Conservation (phyloP, 2,888 invertebrate genomes). For the Ophion costatus region DNA sequence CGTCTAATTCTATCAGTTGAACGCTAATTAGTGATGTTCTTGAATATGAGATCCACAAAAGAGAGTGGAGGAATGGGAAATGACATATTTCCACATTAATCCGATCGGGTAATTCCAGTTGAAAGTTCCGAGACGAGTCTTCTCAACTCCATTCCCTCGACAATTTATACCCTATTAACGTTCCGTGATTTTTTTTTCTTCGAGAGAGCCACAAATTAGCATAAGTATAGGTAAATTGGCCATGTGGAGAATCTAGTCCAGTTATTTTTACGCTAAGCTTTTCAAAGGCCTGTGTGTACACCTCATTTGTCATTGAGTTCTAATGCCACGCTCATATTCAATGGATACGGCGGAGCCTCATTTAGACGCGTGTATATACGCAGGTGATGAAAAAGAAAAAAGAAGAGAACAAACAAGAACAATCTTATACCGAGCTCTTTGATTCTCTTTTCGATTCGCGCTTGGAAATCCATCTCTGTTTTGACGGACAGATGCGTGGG, state of each 20-base stretch:
- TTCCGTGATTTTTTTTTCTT: slow-evolving; percentile 11
- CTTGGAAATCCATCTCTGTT: slow-evolving; percentile 38
- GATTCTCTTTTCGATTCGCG: neutral
- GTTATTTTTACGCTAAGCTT: slow-evolving; percentile 38
- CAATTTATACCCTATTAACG: neutral
- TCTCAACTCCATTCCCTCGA: neutral
- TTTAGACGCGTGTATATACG: neutral
- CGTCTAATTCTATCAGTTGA: no score
- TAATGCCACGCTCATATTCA: slow-evolving; percentile 22
- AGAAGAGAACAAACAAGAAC: slow-evolving; percentile 9
- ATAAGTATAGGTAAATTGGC: slow-evolving; percentile 57
- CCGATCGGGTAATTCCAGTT: slow-evolving; percentile 3
- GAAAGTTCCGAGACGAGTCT: neutral
- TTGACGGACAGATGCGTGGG: slow-evolving; percentile 62
- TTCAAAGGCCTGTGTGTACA: slow-evolving; percentile 14
- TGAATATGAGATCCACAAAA: neutral
- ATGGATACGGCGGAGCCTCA: slow-evolving; percentile 5
- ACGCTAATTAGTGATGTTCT: no score
- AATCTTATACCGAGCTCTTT: slow-evolving; percentile 32
- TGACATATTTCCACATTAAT: neutral
- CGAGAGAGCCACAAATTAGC: slow-evolving; percentile 37
- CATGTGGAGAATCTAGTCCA: slow-evolving; percentile 46
- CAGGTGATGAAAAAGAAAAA: slow-evolving; percentile 19
- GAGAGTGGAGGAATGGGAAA: neutral
- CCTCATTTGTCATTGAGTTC: slow-evolving; percentile 39